A percentile compares a stretch with the other conserved stretches of the same genome.
phyloP scores from a whole-genome alignment of 2,888 invertebrate species.

The Limnephilus lunatus region DNA sequence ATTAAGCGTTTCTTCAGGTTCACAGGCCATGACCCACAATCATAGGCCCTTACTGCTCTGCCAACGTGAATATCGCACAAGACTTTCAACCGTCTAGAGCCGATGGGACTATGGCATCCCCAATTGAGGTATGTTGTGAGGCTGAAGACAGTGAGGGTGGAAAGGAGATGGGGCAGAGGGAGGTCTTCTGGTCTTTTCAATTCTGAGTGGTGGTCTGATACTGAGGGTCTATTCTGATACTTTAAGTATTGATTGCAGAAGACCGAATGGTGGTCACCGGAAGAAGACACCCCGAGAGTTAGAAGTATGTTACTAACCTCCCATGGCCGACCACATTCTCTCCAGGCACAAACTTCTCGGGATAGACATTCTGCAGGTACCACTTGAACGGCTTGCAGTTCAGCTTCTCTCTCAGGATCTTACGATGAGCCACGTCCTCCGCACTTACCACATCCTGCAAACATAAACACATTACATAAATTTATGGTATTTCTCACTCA shows the following conservation, averaged over 20 bases:
- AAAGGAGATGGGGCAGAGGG: too few relatives aligned
- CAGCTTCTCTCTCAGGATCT: slow-evolving; percentile 86
- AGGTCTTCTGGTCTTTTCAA: too few relatives aligned
- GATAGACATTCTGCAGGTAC: slow-evolving; percentile 93
- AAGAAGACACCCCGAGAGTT: background rate
- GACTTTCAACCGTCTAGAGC: too few relatives aligned
- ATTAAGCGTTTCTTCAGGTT: too few relatives aligned
- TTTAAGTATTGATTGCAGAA: background rate
- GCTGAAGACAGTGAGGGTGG: too few relatives aligned
- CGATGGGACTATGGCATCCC: too few relatives aligned
- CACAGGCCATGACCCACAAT: too few relatives aligned
- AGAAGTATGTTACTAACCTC: slow-evolving; percentile 71
- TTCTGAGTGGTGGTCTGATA: too few relatives aligned
- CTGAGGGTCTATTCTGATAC: background rate
- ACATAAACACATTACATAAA: background rate
- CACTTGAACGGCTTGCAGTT: slow-evolving; percentile 94
- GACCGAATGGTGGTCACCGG: background rate
- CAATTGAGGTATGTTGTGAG: too few relatives aligned
- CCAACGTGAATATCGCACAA: too few relatives aligned
- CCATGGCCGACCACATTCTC: slow-evolving; percentile 89
- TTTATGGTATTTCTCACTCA: too few relatives aligned
- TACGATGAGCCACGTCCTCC: slow-evolving; percentile 90
- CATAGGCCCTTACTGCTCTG: too few relatives aligned
- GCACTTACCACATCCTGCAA: slow-evolving; percentile 19
- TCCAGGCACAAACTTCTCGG: slow-evolving; percentile 93